Evolutionary conservation across 2,797 vertebrate genomes (phyloP).

Genomic region (Lacerta bilineata): DNA sequence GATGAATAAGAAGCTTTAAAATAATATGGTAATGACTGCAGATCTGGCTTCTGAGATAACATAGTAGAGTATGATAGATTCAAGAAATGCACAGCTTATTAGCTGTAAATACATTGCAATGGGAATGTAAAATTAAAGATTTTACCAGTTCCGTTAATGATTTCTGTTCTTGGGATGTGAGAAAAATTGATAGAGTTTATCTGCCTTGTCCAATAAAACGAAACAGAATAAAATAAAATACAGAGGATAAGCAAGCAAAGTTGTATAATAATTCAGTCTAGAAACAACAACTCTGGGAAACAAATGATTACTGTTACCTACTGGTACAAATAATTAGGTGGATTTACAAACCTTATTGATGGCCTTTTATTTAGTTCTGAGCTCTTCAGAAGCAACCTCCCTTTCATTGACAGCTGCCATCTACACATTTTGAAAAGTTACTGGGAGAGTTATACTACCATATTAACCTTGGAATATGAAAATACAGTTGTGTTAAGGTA

Average conservation of each 20-base stretch:
- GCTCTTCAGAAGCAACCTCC: background rate
- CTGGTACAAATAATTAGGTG: background rate
- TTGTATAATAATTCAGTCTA: background rate
- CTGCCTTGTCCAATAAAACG: background rate
- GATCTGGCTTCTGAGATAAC: background rate
- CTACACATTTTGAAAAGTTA: background rate
- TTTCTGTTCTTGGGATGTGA: background rate
- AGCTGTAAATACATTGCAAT: background rate
- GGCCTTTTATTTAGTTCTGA: background rate
- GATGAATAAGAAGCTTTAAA: background rate
- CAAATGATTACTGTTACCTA: background rate
- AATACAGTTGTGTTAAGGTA: too few relatives aligned
- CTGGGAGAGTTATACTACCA: background rate
- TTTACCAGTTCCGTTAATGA: background rate
- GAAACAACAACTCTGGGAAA: background rate
- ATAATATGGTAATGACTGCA: background rate
- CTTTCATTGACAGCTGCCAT: background rate
- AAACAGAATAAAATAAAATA: background rate
- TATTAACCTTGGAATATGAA: too few relatives aligned
- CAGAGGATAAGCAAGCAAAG: background rate
- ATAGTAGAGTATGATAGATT: background rate
- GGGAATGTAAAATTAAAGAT: background rate
- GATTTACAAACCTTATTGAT: background rate
- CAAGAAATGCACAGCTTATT: background rate
- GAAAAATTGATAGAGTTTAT: background rate